phyloP scores from a whole-genome alignment of 2,113 vertebrate species.

The Neopipo cinnamomea region DNA sequence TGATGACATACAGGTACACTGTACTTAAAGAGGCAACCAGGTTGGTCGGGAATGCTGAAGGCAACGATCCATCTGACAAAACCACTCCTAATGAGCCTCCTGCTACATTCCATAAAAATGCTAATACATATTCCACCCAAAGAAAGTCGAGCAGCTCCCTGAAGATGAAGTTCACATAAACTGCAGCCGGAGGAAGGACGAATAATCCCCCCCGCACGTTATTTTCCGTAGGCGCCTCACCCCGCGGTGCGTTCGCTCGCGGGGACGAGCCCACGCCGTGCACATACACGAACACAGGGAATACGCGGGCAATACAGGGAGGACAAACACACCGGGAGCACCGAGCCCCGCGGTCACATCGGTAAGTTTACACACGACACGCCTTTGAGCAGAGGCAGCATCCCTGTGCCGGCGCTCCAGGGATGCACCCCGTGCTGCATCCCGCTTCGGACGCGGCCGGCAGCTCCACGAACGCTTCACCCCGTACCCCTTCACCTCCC shows the following conservation, averaged over 20 bases:
- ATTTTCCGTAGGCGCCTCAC: neutral
- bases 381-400: neutral
- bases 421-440: neutral
- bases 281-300: neutral
- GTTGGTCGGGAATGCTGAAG: neutral
- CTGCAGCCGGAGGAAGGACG: constrained; percentile 25
- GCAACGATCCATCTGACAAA: neutral
- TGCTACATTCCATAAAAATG: neutral
- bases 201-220: neutral
- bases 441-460: neutral
- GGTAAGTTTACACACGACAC: neutral
- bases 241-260: rapidly evolving
- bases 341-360: neutral
- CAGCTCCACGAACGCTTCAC: neutral
- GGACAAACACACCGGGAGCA: neutral
- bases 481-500: too few relatives aligned
- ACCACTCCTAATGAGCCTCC: neutral
- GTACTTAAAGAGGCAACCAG: neutral
- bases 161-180: constrained; percentile 59
- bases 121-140: neutral
- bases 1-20: neutral
- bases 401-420: neutral
- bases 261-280: neutral
- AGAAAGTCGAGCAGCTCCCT: constrained; percentile 46
- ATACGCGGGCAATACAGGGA: neutral